Conservation (phyloP, 2,113 vertebrate species). For the Anolis carolinensis region DNA sequence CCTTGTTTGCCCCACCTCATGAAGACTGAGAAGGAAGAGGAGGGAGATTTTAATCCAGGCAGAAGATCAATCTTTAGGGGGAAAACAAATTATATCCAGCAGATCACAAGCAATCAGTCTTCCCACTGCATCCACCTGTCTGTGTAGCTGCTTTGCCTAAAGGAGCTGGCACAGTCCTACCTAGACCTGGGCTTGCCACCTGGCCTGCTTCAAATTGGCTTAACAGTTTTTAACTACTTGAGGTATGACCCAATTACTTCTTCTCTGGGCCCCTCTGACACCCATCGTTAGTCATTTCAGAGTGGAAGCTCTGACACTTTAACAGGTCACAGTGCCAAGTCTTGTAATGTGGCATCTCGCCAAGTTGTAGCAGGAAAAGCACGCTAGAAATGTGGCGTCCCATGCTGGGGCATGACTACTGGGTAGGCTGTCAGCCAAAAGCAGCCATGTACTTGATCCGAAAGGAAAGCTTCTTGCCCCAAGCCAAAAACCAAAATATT, state of each 20-base stretch:
- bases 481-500: background rate
- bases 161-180: background rate
- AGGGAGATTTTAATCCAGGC: background rate
- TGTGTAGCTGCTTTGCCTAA: background rate
- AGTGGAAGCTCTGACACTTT: background rate
- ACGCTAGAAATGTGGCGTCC: slow-evolving; percentile 17
- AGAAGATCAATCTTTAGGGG: background rate
- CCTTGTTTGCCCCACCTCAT: background rate
- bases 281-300: background rate
- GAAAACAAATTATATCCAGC: background rate
- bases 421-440: slow-evolving; percentile 10
- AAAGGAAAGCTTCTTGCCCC: slow-evolving; percentile 12
- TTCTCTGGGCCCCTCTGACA: background rate
- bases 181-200: no score
- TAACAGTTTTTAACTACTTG: background rate
- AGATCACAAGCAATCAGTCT: slow-evolving; percentile 13
- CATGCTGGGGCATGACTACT: slow-evolving; percentile 19
- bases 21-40: background rate
- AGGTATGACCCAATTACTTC: background rate
- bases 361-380: background rate
- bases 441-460: slow-evolving; percentile 11
- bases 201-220: background rate
- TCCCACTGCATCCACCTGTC: slow-evolving; percentile 1
- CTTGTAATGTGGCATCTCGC: background rate
- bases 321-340: background rate